These are phyloP conservation scores for Tetheella fluctuosa DNA, from an alignment of 2,888 invertebrate species.

Conservation along the genomic window DNA sequence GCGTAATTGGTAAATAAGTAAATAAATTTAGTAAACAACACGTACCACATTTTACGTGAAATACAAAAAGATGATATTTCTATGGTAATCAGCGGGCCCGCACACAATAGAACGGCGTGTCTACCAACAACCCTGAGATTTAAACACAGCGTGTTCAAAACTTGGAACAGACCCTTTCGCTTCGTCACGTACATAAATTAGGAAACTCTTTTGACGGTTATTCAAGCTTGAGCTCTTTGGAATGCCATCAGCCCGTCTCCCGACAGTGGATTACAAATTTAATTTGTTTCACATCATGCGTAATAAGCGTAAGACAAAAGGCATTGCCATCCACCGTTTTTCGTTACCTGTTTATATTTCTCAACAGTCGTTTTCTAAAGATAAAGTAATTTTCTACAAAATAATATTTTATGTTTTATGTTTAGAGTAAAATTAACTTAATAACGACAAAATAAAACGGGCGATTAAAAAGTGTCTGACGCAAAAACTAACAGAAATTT, in stretches of 20 bases:
- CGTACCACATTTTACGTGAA: no score
- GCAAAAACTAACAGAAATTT: background rate
- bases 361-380: background rate
- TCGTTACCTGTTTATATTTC: background rate
- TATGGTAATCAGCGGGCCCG: background rate
- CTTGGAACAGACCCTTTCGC: slow-evolving; percentile 12
- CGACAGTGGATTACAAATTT: slow-evolving; percentile 21
- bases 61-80: background rate
- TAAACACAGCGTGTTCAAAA: slow-evolving; percentile 1
- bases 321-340: background rate
- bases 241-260: background rate
- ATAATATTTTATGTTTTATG: background rate
- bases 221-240: slow-evolving; percentile 15
- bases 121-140: background rate
- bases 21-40: no score
- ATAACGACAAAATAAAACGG: background rate
- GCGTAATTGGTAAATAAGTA: no score
- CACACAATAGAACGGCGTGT: background rate
- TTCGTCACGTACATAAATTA: slow-evolving; percentile 34
- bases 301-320: slow-evolving; percentile 6
- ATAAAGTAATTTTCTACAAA: background rate
- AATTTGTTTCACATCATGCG: slow-evolving; percentile 22
- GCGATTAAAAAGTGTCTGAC: background rate
- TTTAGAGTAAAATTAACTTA: background rate
- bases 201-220: slow-evolving; percentile 36